phyloP scores from a whole-genome alignment of 2,888 invertebrate genomes.

The Leptura quadrifasciata region DNA sequence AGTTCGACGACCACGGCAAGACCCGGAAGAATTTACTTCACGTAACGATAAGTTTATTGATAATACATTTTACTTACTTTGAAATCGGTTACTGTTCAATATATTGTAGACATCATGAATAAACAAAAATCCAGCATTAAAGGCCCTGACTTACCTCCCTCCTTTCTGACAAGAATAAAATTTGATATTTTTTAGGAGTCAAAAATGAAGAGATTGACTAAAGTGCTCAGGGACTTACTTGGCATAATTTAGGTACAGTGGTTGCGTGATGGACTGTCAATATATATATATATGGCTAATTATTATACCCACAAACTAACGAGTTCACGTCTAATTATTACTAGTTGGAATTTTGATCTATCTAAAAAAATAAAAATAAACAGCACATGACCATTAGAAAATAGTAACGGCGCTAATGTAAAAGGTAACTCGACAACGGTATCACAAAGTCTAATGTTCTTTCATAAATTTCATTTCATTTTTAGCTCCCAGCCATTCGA shows the following conservation, averaged over 20 bases:
- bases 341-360: slow-evolving; percentile 20
- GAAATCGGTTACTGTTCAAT: too few relatives aligned
- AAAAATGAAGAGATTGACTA: too few relatives aligned
- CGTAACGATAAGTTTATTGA: too few relatives aligned
- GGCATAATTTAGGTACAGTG: not conserved
- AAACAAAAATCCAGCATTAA: too few relatives aligned
- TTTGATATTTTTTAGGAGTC: too few relatives aligned
- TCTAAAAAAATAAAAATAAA: slow-evolving; percentile 25
- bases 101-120: too few relatives aligned
- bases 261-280: slow-evolving; percentile 33
- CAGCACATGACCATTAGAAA: slow-evolving; percentile 30
- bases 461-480: slow-evolving; percentile 37
- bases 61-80: too few relatives aligned
- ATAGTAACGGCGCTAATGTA: slow-evolving; percentile 39
- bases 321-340: slow-evolving; percentile 35
- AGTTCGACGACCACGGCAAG: too few relatives aligned
- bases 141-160: too few relatives aligned
- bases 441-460: slow-evolving; percentile 30
- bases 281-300: slow-evolving; percentile 12
- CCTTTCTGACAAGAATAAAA: too few relatives aligned
- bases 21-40: too few relatives aligned
- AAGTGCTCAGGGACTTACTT: too few relatives aligned
- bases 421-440: slow-evolving; percentile 38
- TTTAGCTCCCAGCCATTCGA: slow-evolving; percentile 34
- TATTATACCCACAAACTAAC: slow-evolving; percentile 20